phyloP scores from a whole-genome alignment of 2,797 vertebrate genomes.

The Gallinago nigripennis region DNA sequence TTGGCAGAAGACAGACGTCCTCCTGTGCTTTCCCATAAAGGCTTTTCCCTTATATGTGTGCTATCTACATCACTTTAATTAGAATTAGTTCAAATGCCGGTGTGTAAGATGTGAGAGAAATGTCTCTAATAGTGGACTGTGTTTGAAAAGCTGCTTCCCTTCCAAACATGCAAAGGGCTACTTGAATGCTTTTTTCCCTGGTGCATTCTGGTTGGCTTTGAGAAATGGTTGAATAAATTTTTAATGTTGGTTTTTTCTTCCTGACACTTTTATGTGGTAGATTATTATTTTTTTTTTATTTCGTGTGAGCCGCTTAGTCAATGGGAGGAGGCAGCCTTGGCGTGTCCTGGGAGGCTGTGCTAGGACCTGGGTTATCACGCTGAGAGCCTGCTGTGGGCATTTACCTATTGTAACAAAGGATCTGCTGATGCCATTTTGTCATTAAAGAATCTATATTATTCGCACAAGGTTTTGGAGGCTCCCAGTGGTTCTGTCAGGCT shows the following conservation, averaged over 20 bases:
- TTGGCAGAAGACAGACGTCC: neutral
- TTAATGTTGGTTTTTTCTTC: neutral
- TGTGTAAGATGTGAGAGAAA: neutral
- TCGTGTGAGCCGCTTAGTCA: neutral
- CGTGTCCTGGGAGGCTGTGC: conserved; percentile 6
- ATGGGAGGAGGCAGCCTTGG: neutral
- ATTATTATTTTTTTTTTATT: neutral
- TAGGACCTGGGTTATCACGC: neutral
- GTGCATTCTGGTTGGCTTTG: neutral
- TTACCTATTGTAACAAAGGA: neutral
- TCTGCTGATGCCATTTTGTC: conserved; percentile 43
- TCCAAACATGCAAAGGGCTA: neutral
- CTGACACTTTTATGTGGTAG: neutral
- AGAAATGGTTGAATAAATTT: neutral
- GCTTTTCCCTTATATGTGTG: neutral
- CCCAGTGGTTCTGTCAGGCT: conserved; percentile 27
- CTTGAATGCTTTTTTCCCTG: neutral
- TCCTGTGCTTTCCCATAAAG: neutral
- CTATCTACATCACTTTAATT: neutral
- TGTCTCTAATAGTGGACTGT: neutral
- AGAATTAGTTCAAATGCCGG: neutral
- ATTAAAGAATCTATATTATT: conserved; percentile 36
- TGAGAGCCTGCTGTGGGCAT: conserved; percentile 30
- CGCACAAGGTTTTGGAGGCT: neutral
- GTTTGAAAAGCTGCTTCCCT: neutral